A percentile compares a stretch with the other conserved stretches of the same genome.
Conservation (phyloP, 2,888 invertebrate genomes). For the Boloria euphrosyne region DNA sequence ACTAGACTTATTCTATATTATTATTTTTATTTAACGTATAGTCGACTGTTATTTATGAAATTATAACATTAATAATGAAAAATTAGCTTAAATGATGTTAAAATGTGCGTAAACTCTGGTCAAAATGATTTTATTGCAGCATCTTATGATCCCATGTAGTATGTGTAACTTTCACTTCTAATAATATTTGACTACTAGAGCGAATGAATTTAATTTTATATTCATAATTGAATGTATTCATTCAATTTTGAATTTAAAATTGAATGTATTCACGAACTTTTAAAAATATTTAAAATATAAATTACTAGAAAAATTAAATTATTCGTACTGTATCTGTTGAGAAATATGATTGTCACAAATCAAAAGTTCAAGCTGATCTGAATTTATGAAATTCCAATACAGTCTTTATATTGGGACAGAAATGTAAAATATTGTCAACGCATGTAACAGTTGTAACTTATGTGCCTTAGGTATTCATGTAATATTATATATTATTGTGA, state of each 20-base stretch:
- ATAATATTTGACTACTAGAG: not conserved
- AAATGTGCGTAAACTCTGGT: conserved; percentile 1
- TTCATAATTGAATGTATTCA: too few relatives aligned
- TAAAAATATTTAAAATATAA: not conserved
- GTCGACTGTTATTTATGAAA: not conserved
- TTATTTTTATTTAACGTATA: conserved; percentile 11
- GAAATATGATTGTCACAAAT: too few relatives aligned
- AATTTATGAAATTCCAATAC: not conserved
- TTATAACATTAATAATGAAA: not conserved
- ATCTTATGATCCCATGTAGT: conserved; percentile 6
- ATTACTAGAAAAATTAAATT: not conserved
- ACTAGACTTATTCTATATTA: conserved; percentile 10
- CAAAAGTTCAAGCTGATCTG: not conserved
- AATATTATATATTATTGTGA: conserved; percentile 4
- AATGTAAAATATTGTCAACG: conserved; percentile 14
- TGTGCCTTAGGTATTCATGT: conserved; percentile 7
- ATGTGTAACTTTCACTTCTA: not conserved
- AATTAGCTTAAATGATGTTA: not conserved
- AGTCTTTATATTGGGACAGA: conserved; percentile 10
- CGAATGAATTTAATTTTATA: too few relatives aligned
- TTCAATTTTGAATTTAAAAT: too few relatives aligned
- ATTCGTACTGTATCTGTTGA: too few relatives aligned
- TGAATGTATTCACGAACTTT: not conserved
- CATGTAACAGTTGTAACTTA: conserved; percentile 1
- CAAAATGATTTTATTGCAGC: conserved; percentile 11